Percentiles rank a stretch among this genome's conserved stretches.
Evolutionary conservation across 2,113 vertebrate species (phyloP).

Genomic region (Scytalopus superciliaris): DNA sequence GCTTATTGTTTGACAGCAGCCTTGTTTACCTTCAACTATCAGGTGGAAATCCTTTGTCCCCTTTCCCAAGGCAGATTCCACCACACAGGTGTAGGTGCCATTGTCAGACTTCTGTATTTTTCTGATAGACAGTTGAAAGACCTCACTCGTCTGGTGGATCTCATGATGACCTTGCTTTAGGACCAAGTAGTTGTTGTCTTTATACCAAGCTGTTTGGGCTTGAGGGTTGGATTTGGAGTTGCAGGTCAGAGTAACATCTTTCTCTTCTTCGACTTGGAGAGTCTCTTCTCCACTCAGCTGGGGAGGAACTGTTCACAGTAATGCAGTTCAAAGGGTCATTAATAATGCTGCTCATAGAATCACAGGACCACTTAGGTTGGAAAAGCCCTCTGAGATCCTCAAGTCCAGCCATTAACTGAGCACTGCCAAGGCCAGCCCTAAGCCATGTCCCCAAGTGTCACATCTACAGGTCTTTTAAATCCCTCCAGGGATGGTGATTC

Average conservation of each 20-base stretch:
- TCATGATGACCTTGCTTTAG: slow-evolving; percentile 41
- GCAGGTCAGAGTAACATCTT: slow-evolving; percentile 55
- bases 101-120: slow-evolving; percentile 65
- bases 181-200: background rate
- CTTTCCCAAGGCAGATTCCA: background rate
- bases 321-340: background rate
- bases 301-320: slow-evolving; percentile 68
- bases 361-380: background rate
- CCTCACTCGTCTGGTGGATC: slow-evolving; percentile 57
- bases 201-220: slow-evolving; percentile 66
- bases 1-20: background rate
- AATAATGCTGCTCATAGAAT: background rate
- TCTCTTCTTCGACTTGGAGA: background rate
- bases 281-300: slow-evolving; percentile 39
- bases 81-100: slow-evolving; percentile 68
- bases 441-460: background rate
- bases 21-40: slow-evolving; percentile 71
- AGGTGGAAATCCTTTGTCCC: slow-evolving; percentile 65
- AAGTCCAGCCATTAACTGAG: background rate
- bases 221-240: slow-evolving; percentile 74
- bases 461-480: background rate
- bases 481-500: background rate
- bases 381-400: background rate
- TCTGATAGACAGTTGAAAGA: slow-evolving; percentile 56
- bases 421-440: background rate